These are phyloP conservation scores for Ypsolopha sequella DNA, from an alignment of 2,888 invertebrate species.

Conservation along the genomic window DNA sequence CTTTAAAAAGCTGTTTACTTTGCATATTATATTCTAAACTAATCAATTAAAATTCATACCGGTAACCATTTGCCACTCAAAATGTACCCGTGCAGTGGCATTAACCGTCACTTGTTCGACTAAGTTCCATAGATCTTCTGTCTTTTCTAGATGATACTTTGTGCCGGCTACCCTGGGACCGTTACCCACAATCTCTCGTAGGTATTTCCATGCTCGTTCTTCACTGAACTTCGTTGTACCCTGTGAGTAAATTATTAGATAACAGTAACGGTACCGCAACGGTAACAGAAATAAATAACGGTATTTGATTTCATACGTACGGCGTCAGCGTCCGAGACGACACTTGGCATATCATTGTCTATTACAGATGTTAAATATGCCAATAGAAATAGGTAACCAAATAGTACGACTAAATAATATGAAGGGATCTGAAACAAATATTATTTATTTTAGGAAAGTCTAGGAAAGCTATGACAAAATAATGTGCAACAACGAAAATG, in stretches of 20 bases:
- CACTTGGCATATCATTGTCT: conserved; percentile 2
- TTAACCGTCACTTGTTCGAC: conserved; percentile 2
- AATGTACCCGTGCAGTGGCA: background rate
- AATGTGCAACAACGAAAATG: too few species aligned
- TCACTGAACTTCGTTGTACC: conserved; percentile 5
- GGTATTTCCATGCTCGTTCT: conserved; percentile 5
- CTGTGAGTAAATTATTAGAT: background rate
- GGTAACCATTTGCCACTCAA: conserved; percentile 7
- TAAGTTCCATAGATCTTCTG: conserved; percentile 1
- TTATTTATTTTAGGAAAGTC: too few species aligned
- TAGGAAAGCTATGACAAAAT: too few species aligned
- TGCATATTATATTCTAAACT: too few species aligned
- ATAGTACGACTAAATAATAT: conserved; percentile 1
- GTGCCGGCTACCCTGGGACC: conserved; percentile 7
- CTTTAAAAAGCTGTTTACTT: background rate
- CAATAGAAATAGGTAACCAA: conserved; percentile 3
- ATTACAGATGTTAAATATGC: conserved; percentile 3
- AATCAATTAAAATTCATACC: conserved; percentile 1
- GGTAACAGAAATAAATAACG: background rate
- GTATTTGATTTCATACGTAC: conserved; percentile 4
- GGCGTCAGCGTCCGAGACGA: conserved; percentile 3
- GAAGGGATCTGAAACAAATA: conserved; percentile 6
- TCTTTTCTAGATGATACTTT: conserved; percentile 5
- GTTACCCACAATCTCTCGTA: conserved; percentile 4
- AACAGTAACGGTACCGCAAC: background rate